A percentile compares a stretch with the other conserved stretches of the same genome.
Conservation (phyloP, 2,888 invertebrate genomes). For the Agrotis ipsilon region DNA sequence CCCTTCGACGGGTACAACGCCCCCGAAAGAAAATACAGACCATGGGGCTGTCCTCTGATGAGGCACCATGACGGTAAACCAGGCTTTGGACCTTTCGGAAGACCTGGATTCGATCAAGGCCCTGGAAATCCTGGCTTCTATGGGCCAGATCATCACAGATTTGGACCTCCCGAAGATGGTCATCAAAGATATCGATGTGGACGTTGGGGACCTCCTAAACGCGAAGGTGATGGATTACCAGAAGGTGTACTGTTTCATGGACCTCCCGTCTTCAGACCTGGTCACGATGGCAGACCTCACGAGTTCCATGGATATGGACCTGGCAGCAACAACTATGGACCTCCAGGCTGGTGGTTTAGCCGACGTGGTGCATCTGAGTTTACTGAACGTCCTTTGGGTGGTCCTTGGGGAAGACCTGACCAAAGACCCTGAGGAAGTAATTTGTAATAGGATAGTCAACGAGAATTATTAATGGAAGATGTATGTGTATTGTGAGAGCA, state of each 20-base stretch:
- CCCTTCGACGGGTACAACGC: conserved; percentile 43
- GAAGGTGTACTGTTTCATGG: conserved; percentile 17
- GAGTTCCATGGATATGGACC: conserved; percentile 16
- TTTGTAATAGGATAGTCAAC: no score
- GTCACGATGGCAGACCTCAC: conserved; percentile 12
- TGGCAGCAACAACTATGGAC: background rate
- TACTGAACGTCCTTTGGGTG: background rate
- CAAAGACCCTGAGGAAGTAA: background rate
- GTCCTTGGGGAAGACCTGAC: conserved; percentile 8
- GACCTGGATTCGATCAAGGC: conserved; percentile 15
- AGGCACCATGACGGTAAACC: background rate
- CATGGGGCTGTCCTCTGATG: conserved; percentile 12
- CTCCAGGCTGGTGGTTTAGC: conserved; percentile 29
- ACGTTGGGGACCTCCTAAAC: conserved; percentile 13
- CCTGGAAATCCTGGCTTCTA: background rate
- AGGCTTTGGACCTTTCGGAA: conserved; percentile 29
- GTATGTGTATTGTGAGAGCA: no score
- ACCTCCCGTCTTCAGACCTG: background rate
- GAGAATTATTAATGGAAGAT: no score
- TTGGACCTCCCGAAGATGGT: conserved; percentile 3
- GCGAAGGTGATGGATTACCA: background rate
- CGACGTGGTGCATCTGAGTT: conserved; percentile 19
- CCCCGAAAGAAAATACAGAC: conserved; percentile 16
- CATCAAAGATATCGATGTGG: conserved; percentile 3
- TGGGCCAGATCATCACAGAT: background rate